Evolutionary conservation across 2,797 vertebrate genomes (phyloP), one percentile per base, ranked within the genome.

Genomic region (Melanotaenia trifasciata): DNA sequence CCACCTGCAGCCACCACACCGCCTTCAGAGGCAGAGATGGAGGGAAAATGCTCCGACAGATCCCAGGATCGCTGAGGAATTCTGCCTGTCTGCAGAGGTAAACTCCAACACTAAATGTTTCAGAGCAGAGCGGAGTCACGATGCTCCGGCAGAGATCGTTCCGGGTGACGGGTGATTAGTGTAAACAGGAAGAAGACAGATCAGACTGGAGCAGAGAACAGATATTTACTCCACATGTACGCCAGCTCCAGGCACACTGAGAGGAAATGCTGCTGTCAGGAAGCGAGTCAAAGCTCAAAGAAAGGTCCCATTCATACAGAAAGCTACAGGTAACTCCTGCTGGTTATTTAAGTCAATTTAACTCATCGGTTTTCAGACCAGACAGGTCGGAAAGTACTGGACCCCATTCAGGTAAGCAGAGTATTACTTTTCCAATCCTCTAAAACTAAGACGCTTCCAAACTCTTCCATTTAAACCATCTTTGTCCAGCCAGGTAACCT

Each of bases 51-150:
- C 40, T 61, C 47, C 0, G 28, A 43, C 67, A 62, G 38, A 47
- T 26, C 26, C 20, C 0, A n/a, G 74, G 59, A 79, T 64, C 59
- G 10, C 22, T 13, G 80, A 79, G 61, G 78, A 86, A 65, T 4
- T 24, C 54, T 78, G 76, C 67, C 36, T 50, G 5, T 68, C 63
- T 60, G 2, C 22, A 26, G 36, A 90, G 88, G 90, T 91, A 91
- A 89, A 84, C 24, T 24, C 59, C 75, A 26, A 33, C 76, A 59
- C 26, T 0, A 32, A 58, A 64, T 5, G 26, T 38, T 28, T 3
- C 36, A 10, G 81, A 59, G 73, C n/a, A 67, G 51, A 58, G 4
- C 14, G 28, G 64, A 81, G 67, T 78, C 84, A 78, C n/a, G 14
- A 56, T 76, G 62, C 47, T 26, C 26, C 26, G 26, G 26, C 26